phyloP scores from a whole-genome alignment of 1,140 invertebrate species.

The Theocolax elegans region DNA sequence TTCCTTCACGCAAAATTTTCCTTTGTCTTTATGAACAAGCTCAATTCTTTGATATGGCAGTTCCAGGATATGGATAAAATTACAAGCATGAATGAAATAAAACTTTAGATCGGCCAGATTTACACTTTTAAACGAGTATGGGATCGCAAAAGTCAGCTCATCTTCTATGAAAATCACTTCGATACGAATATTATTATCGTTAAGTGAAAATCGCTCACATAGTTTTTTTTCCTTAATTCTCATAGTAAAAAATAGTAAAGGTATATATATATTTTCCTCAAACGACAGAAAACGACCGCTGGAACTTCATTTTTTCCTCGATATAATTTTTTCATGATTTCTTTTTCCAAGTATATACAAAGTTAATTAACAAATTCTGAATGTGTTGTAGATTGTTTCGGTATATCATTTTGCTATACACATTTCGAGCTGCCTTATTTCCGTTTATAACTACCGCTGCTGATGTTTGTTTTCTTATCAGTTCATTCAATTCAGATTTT shows the following conservation, averaged over 20 bases:
- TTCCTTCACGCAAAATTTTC: slow-evolving; percentile 53
- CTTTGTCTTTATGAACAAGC: slow-evolving; percentile 62
- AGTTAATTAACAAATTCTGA: slow-evolving; percentile 50
- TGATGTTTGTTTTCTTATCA: slow-evolving; percentile 53
- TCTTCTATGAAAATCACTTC: slow-evolving; percentile 39
- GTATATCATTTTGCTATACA: slow-evolving; percentile 33
- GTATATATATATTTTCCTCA: slow-evolving; percentile 42
- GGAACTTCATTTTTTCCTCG: slow-evolving; percentile 36
- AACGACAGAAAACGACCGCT: slow-evolving; percentile 50
- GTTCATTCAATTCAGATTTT: slow-evolving; percentile 48
- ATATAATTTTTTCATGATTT: slow-evolving; percentile 43
- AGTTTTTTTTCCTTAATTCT: slow-evolving; percentile 26
- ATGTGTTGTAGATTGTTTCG: slow-evolving; percentile 42
- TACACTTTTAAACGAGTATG: slow-evolving; percentile 26
- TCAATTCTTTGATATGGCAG: slow-evolving; percentile 73
- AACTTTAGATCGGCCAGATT: slow-evolving; percentile 51
- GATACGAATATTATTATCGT: slow-evolving; percentile 33
- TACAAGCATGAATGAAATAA: slow-evolving; percentile 36
- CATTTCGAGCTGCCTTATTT: slow-evolving; percentile 41
- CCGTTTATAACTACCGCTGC: slow-evolving; percentile 59
- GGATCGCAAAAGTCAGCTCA: slow-evolving; percentile 37
- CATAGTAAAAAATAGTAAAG: slow-evolving; percentile 30
- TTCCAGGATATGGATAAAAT: slow-evolving; percentile 70
- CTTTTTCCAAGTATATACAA: slow-evolving; percentile 50
- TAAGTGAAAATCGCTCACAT: slow-evolving; percentile 39